Conservation (phyloP, 2,113 vertebrate genomes). For the Thunnus maccoyii region DNA sequence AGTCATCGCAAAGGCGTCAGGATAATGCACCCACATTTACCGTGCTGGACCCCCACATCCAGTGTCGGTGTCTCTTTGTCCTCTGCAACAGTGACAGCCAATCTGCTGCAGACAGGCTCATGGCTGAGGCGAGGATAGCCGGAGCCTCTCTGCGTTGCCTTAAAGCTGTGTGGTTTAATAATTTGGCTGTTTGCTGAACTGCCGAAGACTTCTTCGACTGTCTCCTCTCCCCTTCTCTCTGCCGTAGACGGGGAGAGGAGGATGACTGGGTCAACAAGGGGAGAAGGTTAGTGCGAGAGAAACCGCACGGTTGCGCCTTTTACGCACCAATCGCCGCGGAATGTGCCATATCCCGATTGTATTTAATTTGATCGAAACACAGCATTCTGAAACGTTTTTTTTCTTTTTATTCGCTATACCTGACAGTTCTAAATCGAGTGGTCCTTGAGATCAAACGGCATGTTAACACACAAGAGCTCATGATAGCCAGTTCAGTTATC, state of each 20-base stretch:
- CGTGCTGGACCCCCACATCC: not conserved
- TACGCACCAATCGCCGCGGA: slow-evolving; percentile 33
- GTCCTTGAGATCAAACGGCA: slow-evolving; percentile 1
- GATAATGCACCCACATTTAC: not conserved
- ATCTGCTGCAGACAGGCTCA: slow-evolving; percentile 7
- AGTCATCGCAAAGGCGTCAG: not conserved
- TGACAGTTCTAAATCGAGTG: not conserved
- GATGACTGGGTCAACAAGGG: not conserved
- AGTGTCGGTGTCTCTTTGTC: slow-evolving; percentile 40
- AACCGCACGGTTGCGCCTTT: slow-evolving; percentile 51
- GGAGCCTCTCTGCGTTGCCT: not conserved
- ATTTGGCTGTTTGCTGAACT: slow-evolving; percentile 6
- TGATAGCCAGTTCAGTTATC: not conserved
- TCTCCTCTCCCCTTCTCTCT: not conserved
- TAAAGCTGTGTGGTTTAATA: slow-evolving; percentile 21
- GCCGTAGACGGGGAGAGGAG: not conserved
- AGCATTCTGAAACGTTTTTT: not conserved
- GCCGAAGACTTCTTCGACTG: slow-evolving; percentile 1
- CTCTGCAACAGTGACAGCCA: not conserved
- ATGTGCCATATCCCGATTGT: not conserved
- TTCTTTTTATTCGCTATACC: not conserved
- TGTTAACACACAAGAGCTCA: not conserved
- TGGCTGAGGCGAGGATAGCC: not conserved
- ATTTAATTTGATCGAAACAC: not conserved
- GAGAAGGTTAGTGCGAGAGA: slow-evolving; percentile 10